Conservation (phyloP, 2,113 vertebrate species). For the Epinephelus lanceolatus region DNA sequence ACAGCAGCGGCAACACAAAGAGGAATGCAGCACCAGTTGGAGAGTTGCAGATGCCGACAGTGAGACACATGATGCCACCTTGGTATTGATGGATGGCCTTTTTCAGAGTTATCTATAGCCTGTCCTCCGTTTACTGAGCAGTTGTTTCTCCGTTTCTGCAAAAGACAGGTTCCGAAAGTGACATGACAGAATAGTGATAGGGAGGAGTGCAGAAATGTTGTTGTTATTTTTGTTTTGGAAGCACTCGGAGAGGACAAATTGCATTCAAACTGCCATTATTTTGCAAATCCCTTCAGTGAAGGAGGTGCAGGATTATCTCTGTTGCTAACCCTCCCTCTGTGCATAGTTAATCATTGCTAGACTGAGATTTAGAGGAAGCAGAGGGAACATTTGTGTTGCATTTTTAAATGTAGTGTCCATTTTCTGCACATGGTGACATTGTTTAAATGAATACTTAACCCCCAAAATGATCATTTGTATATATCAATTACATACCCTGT, state of each 20-base stretch:
- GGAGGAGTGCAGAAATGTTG: not conserved
- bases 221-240: slow-evolving; percentile 8
- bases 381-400: not conserved
- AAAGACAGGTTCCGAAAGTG: slow-evolving; percentile 14
- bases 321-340: slow-evolving; percentile 12
- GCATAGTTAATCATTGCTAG: slow-evolving; percentile 17
- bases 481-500: no score
- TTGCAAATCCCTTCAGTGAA: slow-evolving; percentile 38
- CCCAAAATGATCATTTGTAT: no score
- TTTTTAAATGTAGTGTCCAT: not conserved
- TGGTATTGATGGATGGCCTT: slow-evolving; percentile 46
- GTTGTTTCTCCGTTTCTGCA: slow-evolving; percentile 15
- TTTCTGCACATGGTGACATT: not conserved
- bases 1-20: slow-evolving; percentile 46
- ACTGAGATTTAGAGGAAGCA: slow-evolving; percentile 7
- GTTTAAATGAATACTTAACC: not conserved
- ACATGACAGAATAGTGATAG: not conserved
- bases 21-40: slow-evolving; percentile 42
- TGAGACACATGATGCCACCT: slow-evolving; percentile 42
- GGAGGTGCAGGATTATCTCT: slow-evolving; percentile 39
- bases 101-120: slow-evolving; percentile 11
- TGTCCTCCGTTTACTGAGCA: slow-evolving; percentile 1
- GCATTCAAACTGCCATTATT: slow-evolving; percentile 30
- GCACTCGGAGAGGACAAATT: slow-evolving; percentile 17
- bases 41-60: slow-evolving; percentile 58